Evolutionary conservation across 1,140 invertebrate species (phyloP).

Genomic region (Neodiprion virginianus): DNA sequence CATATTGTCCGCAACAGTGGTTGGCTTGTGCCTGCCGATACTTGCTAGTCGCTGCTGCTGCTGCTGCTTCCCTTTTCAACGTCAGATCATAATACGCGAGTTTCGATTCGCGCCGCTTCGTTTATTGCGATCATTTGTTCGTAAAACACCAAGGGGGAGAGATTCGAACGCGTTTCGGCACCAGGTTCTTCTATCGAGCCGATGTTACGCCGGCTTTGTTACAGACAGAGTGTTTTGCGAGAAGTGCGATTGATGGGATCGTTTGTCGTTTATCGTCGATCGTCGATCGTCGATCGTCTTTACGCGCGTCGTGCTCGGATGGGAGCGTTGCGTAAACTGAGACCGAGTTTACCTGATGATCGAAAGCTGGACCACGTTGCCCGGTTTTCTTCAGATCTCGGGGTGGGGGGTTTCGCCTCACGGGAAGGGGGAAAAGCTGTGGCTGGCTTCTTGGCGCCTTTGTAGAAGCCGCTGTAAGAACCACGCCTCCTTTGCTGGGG

Average conservation of each 20-base stretch:
- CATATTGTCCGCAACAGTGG: constrained; percentile 33
- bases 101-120: too few relatives aligned
- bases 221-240: too few relatives aligned
- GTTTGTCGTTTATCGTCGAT: background rate
- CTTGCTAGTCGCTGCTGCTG: too few relatives aligned
- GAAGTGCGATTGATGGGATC: too few relatives aligned
- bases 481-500: constrained; percentile 46
- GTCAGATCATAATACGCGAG: too few relatives aligned
- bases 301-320: constrained; percentile 42
- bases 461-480: constrained; percentile 53
- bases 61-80: background rate
- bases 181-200: too few relatives aligned
- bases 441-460: constrained; percentile 38
- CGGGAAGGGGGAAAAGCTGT: constrained; percentile 46
- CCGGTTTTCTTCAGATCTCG: constrained; percentile 50
- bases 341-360: constrained; percentile 46
- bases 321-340: constrained; percentile 57
- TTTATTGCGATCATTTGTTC: too few relatives aligned
- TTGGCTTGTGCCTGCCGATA: too few relatives aligned
- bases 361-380: constrained; percentile 60
- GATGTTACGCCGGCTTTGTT: too few relatives aligned
- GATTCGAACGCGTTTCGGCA: too few relatives aligned
- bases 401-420: constrained; percentile 41
- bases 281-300: background rate
- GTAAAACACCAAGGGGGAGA: too few relatives aligned